phyloP scores from a whole-genome alignment of 1,140 invertebrate species.

The Diorhabda sublineata region DNA sequence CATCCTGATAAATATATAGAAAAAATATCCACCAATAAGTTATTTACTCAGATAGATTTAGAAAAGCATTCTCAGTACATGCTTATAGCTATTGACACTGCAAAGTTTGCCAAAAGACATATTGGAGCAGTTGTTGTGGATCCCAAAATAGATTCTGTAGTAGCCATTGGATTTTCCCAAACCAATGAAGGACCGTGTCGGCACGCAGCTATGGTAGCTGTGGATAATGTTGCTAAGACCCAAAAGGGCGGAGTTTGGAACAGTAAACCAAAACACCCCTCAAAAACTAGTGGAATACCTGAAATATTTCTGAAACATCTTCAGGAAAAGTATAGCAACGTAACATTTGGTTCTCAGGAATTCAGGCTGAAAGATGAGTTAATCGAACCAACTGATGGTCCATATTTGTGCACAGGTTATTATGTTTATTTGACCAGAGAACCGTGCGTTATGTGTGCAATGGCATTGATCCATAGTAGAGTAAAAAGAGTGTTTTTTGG shows the following conservation, averaged over 20 bases:
- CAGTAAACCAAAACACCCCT: background rate
- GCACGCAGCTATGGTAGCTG: constrained; percentile 80
- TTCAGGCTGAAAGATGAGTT: constrained; percentile 45
- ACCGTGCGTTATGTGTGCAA: constrained; percentile 91
- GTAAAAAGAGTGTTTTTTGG: constrained; percentile 79
- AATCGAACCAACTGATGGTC: constrained; percentile 47
- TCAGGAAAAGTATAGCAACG: constrained; percentile 30
- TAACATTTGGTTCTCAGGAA: constrained; percentile 39
- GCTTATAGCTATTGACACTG: constrained; percentile 56
- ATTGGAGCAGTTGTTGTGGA: constrained; percentile 63
- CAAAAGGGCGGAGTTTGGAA: constrained; percentile 78
- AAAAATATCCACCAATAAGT: constrained; percentile 55
- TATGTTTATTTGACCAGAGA: constrained; percentile 80
- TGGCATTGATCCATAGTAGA: constrained; percentile 89
- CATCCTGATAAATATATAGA: constrained; percentile 71
- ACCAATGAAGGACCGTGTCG: constrained; percentile 66
- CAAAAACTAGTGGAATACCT: constrained; percentile 35
- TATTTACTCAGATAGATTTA: constrained; percentile 61
- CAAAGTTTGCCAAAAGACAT: constrained; percentile 26
- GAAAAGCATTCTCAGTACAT: constrained; percentile 59
- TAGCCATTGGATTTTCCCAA: constrained; percentile 63
- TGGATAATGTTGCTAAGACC: constrained; percentile 77
- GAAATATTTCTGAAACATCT: constrained; percentile 28
- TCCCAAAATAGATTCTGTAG: constrained; percentile 56
- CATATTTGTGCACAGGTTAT: constrained; percentile 88